These are phyloP conservation scores for Thymelicus acteon DNA, from an alignment of 2,888 invertebrate species.

Conservation along the genomic window DNA sequence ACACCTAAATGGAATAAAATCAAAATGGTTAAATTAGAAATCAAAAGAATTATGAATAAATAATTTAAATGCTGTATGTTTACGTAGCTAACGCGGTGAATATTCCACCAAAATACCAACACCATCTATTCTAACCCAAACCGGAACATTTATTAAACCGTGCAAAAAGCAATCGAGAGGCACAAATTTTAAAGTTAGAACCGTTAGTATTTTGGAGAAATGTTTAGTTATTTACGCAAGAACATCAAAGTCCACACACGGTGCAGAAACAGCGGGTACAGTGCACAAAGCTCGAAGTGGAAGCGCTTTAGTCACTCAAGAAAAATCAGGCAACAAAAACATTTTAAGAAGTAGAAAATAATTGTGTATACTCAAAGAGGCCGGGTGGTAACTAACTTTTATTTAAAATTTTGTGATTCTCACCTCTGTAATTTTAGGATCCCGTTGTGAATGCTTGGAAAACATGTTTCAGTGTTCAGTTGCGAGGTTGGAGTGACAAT, in stretches of 20 bases:
- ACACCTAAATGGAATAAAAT: background rate
- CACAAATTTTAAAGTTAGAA: slow-evolving; percentile 59
- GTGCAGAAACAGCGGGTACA: slow-evolving; percentile 63
- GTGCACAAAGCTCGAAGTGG: slow-evolving; percentile 72
- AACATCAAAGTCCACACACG: slow-evolving; percentile 55
- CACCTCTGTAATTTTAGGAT: slow-evolving; percentile 74
- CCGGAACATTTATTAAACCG: slow-evolving; percentile 56
- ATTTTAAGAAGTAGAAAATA: slow-evolving; percentile 21
- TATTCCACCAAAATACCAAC: slow-evolving; percentile 84
- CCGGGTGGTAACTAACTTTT: slow-evolving; percentile 23
- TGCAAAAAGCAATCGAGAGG: slow-evolving; percentile 62
- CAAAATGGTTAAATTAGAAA: slow-evolving; percentile 7
- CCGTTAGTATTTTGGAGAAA: slow-evolving; percentile 84
- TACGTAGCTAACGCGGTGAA: slow-evolving; percentile 61
- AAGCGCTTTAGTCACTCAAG: slow-evolving; percentile 55
- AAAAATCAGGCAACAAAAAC: slow-evolving; percentile 25
- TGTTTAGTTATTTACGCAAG: slow-evolving; percentile 54
- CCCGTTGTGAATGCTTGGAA: slow-evolving; percentile 79
- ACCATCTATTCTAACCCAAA: slow-evolving; percentile 71
- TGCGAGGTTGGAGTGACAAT: slow-evolving; percentile 59
- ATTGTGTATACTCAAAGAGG: slow-evolving; percentile 6
- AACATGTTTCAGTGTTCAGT: slow-evolving; percentile 75
- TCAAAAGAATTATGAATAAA: background rate
- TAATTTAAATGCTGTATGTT: slow-evolving; percentile 57
- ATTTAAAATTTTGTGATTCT: slow-evolving; percentile 49